These are phyloP conservation scores for Spilogale gracilis DNA, from an alignment of 2,113 vertebrate species.

Conservation along the genomic window DNA sequence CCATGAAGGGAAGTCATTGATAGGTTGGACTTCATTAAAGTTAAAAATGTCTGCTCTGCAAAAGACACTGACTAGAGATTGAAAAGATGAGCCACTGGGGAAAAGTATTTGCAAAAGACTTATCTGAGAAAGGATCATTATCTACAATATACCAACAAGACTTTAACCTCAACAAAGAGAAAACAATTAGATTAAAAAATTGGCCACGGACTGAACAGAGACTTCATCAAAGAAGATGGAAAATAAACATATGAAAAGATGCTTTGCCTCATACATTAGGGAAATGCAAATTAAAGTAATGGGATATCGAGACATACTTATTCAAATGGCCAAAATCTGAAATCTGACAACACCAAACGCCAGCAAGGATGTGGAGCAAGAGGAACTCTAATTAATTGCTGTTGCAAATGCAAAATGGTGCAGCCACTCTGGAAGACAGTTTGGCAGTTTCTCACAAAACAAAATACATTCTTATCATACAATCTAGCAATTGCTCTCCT, in stretches of 20 bases:
- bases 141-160: background rate
- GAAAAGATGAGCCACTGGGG: background rate
- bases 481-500: background rate
- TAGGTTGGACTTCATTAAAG: background rate
- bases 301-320: background rate
- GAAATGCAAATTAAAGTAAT: slow-evolving; percentile 4
- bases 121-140: background rate
- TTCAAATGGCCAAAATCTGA: background rate
- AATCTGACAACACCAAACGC: background rate
- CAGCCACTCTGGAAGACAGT: background rate
- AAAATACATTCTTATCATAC: background rate
- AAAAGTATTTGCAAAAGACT: background rate
- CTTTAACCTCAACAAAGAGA: background rate
- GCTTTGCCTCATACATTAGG: background rate
- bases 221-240: background rate
- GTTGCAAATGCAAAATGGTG: background rate
- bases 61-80: background rate
- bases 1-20: background rate
- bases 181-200: background rate
- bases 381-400: background rate
- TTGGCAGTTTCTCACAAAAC: background rate
- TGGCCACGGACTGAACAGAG: background rate
- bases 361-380: background rate
- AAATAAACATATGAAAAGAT: background rate
- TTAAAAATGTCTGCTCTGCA: background rate